Base-by-base conservation (phyloP, 2,888 invertebrate genomes). In the Drosophila paracracens region DNA sequence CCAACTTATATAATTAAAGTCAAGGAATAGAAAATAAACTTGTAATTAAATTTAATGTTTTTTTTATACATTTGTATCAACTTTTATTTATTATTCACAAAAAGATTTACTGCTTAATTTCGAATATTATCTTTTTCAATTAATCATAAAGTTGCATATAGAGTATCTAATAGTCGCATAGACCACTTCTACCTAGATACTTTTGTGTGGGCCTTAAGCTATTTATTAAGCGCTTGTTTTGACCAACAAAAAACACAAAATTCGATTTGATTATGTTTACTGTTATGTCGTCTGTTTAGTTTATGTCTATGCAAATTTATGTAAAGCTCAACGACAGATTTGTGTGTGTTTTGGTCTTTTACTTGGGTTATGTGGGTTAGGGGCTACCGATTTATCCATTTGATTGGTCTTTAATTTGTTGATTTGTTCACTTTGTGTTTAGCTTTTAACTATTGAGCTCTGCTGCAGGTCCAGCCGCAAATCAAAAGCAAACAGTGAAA, bases 291-390 rank as follows among this genome's bases (percentile, higher is more conserved):
- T 50, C 82, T n/a, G 27, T 80, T 74, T 77, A 76, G 57, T 46
- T 16, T 46, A 46, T 79, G 74, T 72, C 76, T 87, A 87, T 87
- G 90, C 80, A 83, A 89, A 87, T 87, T 74, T 83, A 88, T 86
- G 81, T 75, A 75, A 88, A 87, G 83, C 68, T 76, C 70, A 31
- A 61, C 79, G 73, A 66, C 70, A 70, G 64, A 73, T 68, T 66
- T 38, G 65, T 52, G 60, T 58, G 27, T 50, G n/a, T 54, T 54
- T 18, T 56, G 27, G 35, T 18, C 54, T 52, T 43, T 38, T 8
- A 16, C 10, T 31, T 62, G 52, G 48, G 71, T n/a, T n/a, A 70
- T 83, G 63, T 67, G 63, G 71, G 62, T 73, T 79, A 67, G 59
- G 54, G 66, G 85, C 88, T 80, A 88, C 86, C 60, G 72, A 76